Evolutionary conservation across 2,888 invertebrate genomes (phyloP), one percentile per base, ranked within the genome.

Genomic region (Magallana nippona): DNA sequence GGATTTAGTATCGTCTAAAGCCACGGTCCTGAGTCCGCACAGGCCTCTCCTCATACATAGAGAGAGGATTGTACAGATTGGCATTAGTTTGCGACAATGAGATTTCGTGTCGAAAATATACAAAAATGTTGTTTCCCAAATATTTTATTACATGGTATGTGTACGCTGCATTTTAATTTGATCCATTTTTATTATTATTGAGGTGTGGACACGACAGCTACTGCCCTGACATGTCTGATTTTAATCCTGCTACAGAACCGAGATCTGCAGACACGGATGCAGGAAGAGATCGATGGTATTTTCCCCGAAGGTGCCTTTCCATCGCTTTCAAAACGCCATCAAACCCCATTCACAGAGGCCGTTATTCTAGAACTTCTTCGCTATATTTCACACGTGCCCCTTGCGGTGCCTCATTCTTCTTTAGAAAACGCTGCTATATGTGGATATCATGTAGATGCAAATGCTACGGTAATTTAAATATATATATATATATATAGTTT

Each of bases 181-280:
- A 27, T 22, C 17, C 17, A 22, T 10, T 44, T n/a, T 77, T 32
- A 15, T 44, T 77, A 77, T 77, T n/a, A 17, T 22, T 1, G 13
- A 92, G 93, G 92, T 8, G 92, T 92, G 10, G 92, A 93, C 86
- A 93, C 93, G 19, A 92, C 93, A 15, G 88, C 92, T 3, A 91
- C 92, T 1, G 88, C 93, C 8, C 83, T 93, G 27, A 88, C 88
- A 8, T 90, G 92, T 80, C 88, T 93, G 55, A 86, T 93, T 17
- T 86, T 92, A 13, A 78, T 91, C 2, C 84, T 93, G 78, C 81
- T 91, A 0, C 89, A 91, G 81, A 77, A 90, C 60, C 91, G 91
- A 1, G 87, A 90, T n/a, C 79, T 93, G 19, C 92, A 93, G 84
- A 83, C 88, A 5, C 82, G 83, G 22, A 85, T 93, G 55, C 89